Evolutionary conservation across 2,797 vertebrate species (phyloP).

Genomic region (Cossypha heuglini): DNA sequence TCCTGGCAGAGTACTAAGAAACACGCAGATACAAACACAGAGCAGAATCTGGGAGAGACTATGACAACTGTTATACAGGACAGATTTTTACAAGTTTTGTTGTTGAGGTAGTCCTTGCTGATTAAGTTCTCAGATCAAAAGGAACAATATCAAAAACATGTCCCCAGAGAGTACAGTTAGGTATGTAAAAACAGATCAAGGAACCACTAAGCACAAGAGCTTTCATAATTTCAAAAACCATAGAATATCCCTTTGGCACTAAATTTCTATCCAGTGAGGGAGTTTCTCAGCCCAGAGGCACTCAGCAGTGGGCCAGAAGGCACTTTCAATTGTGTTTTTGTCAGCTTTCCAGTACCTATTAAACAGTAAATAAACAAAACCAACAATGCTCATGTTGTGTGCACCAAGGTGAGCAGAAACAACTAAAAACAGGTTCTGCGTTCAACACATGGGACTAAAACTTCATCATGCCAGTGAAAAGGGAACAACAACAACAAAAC

Average conservation of each 20-base stretch:
- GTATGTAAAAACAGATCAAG: background rate
- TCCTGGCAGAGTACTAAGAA: background rate
- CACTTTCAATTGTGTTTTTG: background rate
- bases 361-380: background rate
- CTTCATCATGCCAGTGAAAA: background rate
- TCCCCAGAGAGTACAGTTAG: background rate
- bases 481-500: background rate
- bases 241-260: background rate
- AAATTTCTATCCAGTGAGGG: background rate
- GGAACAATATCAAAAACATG: background rate
- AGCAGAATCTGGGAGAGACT: background rate
- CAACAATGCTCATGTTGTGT: background rate
- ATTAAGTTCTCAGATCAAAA: background rate
- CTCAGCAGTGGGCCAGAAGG: background rate
- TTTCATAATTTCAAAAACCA: background rate
- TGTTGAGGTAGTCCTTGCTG: background rate
- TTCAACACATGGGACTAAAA: background rate
- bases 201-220: background rate
- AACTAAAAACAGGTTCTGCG: background rate
- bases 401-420: background rate
- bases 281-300: background rate
- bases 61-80: background rate
- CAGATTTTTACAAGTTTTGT: background rate
- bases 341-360: background rate
- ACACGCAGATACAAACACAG: rapidly evolving